Base-by-base conservation (phyloP, 2,113 vertebrate genomes). In the Phyllopteryx taeniolatus region DNA sequence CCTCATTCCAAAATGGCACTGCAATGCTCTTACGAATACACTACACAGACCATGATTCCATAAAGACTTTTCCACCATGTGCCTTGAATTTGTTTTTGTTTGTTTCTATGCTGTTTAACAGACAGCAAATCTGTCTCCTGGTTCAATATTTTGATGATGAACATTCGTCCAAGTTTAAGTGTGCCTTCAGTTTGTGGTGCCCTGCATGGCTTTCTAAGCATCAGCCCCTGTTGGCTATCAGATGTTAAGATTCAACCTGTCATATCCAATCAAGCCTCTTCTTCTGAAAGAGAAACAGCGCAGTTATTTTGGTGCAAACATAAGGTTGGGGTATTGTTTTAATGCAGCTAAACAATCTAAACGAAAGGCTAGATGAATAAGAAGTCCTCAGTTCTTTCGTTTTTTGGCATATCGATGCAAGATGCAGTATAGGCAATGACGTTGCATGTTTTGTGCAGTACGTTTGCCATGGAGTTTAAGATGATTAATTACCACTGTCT, bases 21-120 rank as follows among this genome's bases (percentile, higher is more conserved):
- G 66, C 47, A 12, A 51, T 7, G 20, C 74, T 74, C 63, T 59
- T 72, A 73, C 81, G 74, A 76, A 76, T 57, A 78, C 77, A 73
- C 6, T 20, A 68, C 13, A 10, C 31, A 19, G 31, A 61, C 64
- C 62, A 60, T 65, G 8, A 71, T 51, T 47, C 19, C 44, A 63
- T 4, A 61, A 68, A 57, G 70, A 76, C 66, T 70, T 74, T 75
- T 49, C 76, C 71, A 60, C 75, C 61, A 80, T 44, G 35, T 42
- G 44, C 17, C 22, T 57, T 19, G 59, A 35, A 35, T 61, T 35
- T 56, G 53, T 56, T 56, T 54, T 33, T 59, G n/a, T 2, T 56
- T 56, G 15, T 35, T 61, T 35, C 27, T 31, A 35, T 33, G 42
- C 13, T 65, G 20, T 46, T 65, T 44, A 65, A 22, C 63, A 14